Evolutionary conservation across 37 sponge, comb jelly and placozoan genomes (phyloP).

Genomic region (Bolinopsis microptera): DNA sequence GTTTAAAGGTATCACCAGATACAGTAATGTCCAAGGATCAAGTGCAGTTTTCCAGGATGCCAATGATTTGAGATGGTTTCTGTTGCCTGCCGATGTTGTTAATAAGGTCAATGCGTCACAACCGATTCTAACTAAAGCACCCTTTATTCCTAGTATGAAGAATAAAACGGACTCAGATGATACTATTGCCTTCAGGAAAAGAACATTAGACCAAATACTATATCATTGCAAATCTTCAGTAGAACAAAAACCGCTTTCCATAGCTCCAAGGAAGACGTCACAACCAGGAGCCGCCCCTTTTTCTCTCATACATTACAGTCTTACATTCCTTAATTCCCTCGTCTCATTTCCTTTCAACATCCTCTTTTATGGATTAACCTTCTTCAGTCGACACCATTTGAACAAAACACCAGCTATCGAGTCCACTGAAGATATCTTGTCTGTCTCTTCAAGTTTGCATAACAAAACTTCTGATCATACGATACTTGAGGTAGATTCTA

Average conservation of each 20-base stretch:
- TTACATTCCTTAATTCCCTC: neutral
- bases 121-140: conserved; percentile 60
- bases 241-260: neutral
- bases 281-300: neutral
- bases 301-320: neutral
- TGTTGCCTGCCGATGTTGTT: conserved; percentile 77
- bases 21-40: neutral
- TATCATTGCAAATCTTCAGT: neutral
- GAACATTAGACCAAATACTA: neutral
- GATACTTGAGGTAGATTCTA: neutral
- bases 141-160: conserved; percentile 69
- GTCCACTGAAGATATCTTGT: neutral
- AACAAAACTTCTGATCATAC: neutral
- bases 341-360: neutral
- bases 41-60: conserved; percentile 69
- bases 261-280: too few relatives aligned
- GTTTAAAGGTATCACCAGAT: conserved; percentile 46
- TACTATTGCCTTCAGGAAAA: neutral
- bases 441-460: neutral
- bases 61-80: conserved; percentile 81
- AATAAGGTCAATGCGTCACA: neutral
- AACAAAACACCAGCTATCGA: neutral
- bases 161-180: neutral
- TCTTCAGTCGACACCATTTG: neutral
- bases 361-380: neutral